These are phyloP conservation scores for Helarctos malayanus DNA, from an alignment of 2,797 vertebrate genomes.

Conservation along the genomic window DNA sequence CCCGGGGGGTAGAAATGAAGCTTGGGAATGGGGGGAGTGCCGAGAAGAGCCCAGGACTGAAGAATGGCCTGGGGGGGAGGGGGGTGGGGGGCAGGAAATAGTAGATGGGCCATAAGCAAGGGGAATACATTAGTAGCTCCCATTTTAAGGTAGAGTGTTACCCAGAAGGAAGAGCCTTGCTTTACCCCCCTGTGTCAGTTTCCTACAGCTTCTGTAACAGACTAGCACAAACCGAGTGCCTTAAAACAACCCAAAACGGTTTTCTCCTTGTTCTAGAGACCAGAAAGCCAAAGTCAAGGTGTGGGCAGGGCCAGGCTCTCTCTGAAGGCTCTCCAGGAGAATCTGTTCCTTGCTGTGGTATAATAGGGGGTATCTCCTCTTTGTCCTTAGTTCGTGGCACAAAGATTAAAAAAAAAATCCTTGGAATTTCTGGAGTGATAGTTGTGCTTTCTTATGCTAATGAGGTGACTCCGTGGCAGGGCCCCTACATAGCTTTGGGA, in stretches of 20 bases:
- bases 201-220: neutral
- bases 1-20: neutral
- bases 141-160: neutral
- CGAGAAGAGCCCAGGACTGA: neutral
- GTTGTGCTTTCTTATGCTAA: neutral
- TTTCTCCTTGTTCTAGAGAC: neutral
- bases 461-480: neutral
- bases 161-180: neutral
- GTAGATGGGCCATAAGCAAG: neutral
- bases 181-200: neutral
- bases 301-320: neutral
- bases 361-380: neutral
- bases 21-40: neutral
- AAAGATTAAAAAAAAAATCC: constrained; percentile 1
- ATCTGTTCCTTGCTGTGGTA: neutral
- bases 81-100: neutral
- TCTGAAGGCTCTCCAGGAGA: neutral
- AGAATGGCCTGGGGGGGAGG: neutral
- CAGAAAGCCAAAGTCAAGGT: neutral
- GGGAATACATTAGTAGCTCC: neutral
- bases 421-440: neutral
- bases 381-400: neutral
- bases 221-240: neutral
- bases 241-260: neutral
- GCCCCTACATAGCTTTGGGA: neutral